Percentiles rank a stretch among this genome's conserved stretches.
These are phyloP conservation scores for Pogonocherus hispidulus DNA, from an alignment of 2,888 invertebrate genomes.

Conservation along the genomic window DNA sequence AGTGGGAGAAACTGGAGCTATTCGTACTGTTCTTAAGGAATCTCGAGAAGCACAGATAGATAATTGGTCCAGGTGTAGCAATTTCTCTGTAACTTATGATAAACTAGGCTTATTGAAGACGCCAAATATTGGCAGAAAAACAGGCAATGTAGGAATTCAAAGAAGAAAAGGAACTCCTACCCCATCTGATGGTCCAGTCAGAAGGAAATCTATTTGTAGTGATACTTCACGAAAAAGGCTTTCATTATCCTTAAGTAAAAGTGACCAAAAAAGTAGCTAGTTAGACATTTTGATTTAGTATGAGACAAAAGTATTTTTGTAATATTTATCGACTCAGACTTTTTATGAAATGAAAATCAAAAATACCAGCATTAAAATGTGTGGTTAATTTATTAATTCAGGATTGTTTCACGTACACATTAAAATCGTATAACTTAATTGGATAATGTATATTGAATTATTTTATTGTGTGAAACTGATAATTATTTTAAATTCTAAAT, in stretches of 20 bases:
- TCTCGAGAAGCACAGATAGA: constrained; percentile 77
- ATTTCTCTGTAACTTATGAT: constrained; percentile 63
- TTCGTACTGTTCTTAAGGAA: constrained; percentile 67
- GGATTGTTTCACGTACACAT: constrained; percentile 2
- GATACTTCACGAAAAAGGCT: constrained; percentile 67
- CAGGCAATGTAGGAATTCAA: constrained; percentile 62
- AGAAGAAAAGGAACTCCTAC: constrained; percentile 65
- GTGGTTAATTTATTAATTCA: not conserved
- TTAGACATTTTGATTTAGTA: constrained; percentile 14
- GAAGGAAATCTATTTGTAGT: constrained; percentile 68
- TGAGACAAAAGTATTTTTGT: constrained; percentile 27
- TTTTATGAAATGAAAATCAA: not conserved
- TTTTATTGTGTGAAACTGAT: constrained; percentile 1
- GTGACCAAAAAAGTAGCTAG: constrained; percentile 60
- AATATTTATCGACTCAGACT: constrained; percentile 18
- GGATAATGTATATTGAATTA: constrained; percentile 3
- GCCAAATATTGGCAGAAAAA: constrained; percentile 57
- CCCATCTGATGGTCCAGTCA: constrained; percentile 60
- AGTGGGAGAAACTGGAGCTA: constrained; percentile 74
- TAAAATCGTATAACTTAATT: constrained; percentile 6
- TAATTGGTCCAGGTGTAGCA: constrained; percentile 74
- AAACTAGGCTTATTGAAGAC: constrained; percentile 51
- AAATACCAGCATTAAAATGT: not conserved
- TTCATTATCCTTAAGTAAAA: constrained; percentile 68
- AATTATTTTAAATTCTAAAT: constrained; percentile 9